phyloP scores from a whole-genome alignment of 64 coral and sea anemone species.

The Porites australiensis region DNA sequence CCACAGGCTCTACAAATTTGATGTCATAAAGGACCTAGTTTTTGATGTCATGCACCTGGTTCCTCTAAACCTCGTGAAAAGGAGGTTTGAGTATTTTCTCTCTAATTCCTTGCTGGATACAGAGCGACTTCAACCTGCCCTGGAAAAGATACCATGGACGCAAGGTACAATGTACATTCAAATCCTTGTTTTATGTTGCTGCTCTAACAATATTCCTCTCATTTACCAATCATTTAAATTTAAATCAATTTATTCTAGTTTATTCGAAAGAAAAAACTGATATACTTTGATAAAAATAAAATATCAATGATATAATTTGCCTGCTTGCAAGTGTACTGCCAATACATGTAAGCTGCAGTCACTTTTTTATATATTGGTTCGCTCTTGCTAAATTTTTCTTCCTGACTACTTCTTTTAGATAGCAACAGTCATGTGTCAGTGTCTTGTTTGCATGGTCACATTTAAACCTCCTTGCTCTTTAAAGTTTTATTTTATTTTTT shows the following conservation, averaged over 20 bases:
- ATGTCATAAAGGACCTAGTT: constrained; percentile 39
- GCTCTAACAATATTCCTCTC: neutral
- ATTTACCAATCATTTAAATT: neutral
- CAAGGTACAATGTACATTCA: neutral
- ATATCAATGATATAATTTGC: constrained; percentile 4
- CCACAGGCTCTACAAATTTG: constrained; percentile 48
- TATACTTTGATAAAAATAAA: constrained; percentile 13
- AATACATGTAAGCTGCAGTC: neutral
- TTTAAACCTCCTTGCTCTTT: constrained; percentile 6
- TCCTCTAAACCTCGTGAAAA: constrained; percentile 16
- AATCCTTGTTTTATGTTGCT: neutral
- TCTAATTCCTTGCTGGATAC: constrained; percentile 28
- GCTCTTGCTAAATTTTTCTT: neutral
- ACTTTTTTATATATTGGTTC: constrained; percentile 4
- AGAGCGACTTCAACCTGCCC: constrained; percentile 34
- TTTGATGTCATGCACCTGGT: constrained; percentile 57
- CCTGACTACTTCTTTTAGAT: constrained; percentile 10
- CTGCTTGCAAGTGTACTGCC: neutral
- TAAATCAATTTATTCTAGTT: constrained; percentile 1
- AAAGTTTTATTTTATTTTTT: neutral
- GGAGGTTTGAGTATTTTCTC: constrained; percentile 6
- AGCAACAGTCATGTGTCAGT: constrained; percentile 9
- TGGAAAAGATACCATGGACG: constrained; percentile 43
- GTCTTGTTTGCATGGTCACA: constrained; percentile 4
- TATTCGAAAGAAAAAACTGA: neutral